A percentile compares a stretch with the other conserved stretches of the same genome.
Conservation (phyloP, 2,888 invertebrate species). For the Baccha elongata region DNA sequence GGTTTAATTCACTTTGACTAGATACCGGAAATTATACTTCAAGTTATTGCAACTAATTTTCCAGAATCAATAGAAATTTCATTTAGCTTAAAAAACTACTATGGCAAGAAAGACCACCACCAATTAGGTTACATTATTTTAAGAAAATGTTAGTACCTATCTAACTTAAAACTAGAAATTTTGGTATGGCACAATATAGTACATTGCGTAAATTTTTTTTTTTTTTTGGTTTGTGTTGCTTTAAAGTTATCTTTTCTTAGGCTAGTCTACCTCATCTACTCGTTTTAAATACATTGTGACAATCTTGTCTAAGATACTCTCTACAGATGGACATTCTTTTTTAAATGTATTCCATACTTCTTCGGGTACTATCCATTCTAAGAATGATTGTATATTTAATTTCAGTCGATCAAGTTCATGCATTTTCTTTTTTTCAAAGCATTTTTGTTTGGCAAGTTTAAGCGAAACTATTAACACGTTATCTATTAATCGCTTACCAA, state of each 20-base stretch:
- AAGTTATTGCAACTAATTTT: neutral
- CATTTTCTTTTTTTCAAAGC: constrained; percentile 85
- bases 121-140: constrained; percentile 2
- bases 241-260: neutral
- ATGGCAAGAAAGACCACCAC: constrained; percentile 65
- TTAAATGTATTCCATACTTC: constrained; percentile 90
- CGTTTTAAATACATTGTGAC: constrained; percentile 80
- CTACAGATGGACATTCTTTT: constrained; percentile 89
- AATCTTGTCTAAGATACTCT: constrained; percentile 88
- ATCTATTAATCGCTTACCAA: constrained; percentile 89
- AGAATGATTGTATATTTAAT: constrained; percentile 89
- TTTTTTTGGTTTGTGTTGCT: constrained; percentile 18
- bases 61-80: constrained; percentile 13
- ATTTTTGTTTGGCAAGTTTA: constrained; percentile 87
- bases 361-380: constrained; percentile 91
- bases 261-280: constrained; percentile 77
- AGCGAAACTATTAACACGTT: constrained; percentile 91
- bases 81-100: constrained; percentile 40
- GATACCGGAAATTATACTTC: constrained; percentile 22
- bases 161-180: constrained; percentile 15
- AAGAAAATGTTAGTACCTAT: constrained; percentile 15
- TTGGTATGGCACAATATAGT: constrained; percentile 57
- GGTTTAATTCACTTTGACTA: constrained; percentile 52
- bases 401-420: constrained; percentile 86
- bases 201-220: constrained; percentile 20